A percentile compares a stretch with the other conserved stretches of the same genome.
These are phyloP conservation scores for Catagonus wagneri DNA, from an alignment of 2,113 vertebrate genomes.

Conservation along the genomic window DNA sequence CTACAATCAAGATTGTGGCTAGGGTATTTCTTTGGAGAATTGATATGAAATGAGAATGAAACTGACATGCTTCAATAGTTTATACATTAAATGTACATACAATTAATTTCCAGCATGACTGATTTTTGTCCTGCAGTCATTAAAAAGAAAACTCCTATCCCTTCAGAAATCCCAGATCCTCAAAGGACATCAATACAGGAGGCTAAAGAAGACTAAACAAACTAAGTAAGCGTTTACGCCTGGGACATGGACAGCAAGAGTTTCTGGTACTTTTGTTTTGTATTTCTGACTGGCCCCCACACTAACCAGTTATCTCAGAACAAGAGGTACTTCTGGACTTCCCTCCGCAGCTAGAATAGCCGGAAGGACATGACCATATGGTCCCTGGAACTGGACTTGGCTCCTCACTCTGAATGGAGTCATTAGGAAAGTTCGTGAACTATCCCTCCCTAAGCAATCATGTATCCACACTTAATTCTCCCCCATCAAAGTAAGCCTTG, in stretches of 20 bases:
- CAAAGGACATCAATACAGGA: neutral
- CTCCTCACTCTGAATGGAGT: slow-evolving; percentile 25
- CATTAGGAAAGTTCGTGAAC: slow-evolving; percentile 64
- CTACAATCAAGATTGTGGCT: slow-evolving; percentile 41
- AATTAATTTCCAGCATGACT: neutral
- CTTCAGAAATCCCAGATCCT: neutral
- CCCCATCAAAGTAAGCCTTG: slow-evolving; percentile 54
- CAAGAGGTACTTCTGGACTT: slow-evolving; percentile 55
- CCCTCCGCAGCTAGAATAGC: slow-evolving; percentile 47
- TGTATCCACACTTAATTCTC: slow-evolving; percentile 24
- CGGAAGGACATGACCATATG: slow-evolving; percentile 61
- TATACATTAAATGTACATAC: neutral
- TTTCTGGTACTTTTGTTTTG: neutral
- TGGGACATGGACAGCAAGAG: neutral
- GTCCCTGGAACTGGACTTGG: slow-evolving; percentile 62
- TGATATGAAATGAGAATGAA: slow-evolving; percentile 42
- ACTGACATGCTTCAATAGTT: slow-evolving; percentile 26
- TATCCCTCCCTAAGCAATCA: slow-evolving; percentile 21
- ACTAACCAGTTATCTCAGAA: neutral
- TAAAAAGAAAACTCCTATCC: slow-evolving; percentile 30
- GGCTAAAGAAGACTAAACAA: neutral
- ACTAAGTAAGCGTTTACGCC: neutral
- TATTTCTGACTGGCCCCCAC: slow-evolving; percentile 33
- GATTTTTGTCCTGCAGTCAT: slow-evolving; percentile 48
- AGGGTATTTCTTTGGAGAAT: slow-evolving; percentile 5